Evolutionary conservation across 1,140 invertebrate genomes (phyloP).

Genomic region (Telenomus remus): DNA sequence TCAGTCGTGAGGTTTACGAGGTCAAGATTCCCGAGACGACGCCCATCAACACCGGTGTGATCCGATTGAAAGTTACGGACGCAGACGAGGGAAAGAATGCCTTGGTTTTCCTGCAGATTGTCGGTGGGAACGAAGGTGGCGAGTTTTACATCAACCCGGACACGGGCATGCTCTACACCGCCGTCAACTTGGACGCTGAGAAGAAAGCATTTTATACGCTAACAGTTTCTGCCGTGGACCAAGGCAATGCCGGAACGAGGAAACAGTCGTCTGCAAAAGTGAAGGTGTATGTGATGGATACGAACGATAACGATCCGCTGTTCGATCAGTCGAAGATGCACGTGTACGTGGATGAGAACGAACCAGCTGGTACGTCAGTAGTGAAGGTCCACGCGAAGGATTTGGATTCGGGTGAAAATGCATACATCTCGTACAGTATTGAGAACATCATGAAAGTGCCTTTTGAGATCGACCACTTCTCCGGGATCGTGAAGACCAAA

Average conservation of each 20-base stretch:
- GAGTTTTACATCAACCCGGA: conserved; percentile 91
- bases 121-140: conserved; percentile 92
- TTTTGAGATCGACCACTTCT: conserved; percentile 97
- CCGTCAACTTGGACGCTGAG: conserved; percentile 90
- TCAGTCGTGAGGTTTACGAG: conserved; percentile 91
- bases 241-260: conserved; percentile 87
- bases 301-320: conserved; percentile 93
- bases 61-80: conserved; percentile 90
- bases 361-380: conserved; percentile 88
- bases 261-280: conserved; percentile 93
- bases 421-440: conserved; percentile 94
- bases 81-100: conserved; percentile 88
- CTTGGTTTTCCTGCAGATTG: conserved; percentile 90
- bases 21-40: conserved; percentile 91
- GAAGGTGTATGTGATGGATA: conserved; percentile 90
- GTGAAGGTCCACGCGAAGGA: conserved; percentile 90
- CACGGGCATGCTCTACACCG: conserved; percentile 92
- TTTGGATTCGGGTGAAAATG: conserved; percentile 93
- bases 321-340: conserved; percentile 84
- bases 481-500: conserved; percentile 89
- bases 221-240: conserved; percentile 92
- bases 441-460: conserved; percentile 92
- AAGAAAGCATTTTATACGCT: conserved; percentile 90
- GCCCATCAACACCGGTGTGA: conserved; percentile 90
- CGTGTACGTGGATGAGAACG: conserved; percentile 88